phyloP scores from a whole-genome alignment of 2,113 vertebrate genomes.

The Bujurquina vittata region DNA sequence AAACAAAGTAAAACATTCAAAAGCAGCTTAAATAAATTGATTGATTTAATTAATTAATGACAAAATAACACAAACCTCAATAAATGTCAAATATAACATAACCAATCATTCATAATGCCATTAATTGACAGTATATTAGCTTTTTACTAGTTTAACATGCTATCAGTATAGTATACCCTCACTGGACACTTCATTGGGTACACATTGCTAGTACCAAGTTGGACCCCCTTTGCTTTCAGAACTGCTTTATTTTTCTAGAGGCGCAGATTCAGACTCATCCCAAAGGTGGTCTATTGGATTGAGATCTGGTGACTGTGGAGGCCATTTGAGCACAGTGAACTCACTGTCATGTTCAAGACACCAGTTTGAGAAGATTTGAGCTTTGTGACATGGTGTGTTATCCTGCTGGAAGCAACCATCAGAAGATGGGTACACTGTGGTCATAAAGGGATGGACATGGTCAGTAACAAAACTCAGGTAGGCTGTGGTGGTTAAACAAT shows the following conservation, averaged over 20 bases:
- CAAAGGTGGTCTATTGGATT: not conserved
- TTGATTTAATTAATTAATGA: not conserved
- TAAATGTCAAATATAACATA: too few relatives aligned
- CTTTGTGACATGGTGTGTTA: too few relatives aligned
- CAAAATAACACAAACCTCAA: too few relatives aligned
- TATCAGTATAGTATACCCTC: not conserved
- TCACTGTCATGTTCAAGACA: too few relatives aligned
- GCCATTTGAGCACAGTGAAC: too few relatives aligned
- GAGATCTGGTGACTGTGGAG: not conserved
- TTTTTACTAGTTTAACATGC: too few relatives aligned
- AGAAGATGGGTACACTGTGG: not conserved
- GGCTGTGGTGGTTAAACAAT: not conserved
- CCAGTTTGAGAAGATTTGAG: too few relatives aligned
- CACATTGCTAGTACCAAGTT: not conserved
- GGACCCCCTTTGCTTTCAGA: not conserved
- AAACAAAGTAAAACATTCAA: not conserved
- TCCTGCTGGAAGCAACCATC: too few relatives aligned
- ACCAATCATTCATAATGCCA: too few relatives aligned
- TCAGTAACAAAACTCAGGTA: not conserved
- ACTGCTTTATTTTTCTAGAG: not conserved
- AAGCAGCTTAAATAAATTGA: not conserved
- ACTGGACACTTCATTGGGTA: not conserved
- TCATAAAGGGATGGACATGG: not conserved
- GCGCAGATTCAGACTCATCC: not conserved
- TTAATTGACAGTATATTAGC: too few relatives aligned